phyloP scores from a whole-genome alignment of 1,140 invertebrate genomes.

The Cyclina sinensis region DNA sequence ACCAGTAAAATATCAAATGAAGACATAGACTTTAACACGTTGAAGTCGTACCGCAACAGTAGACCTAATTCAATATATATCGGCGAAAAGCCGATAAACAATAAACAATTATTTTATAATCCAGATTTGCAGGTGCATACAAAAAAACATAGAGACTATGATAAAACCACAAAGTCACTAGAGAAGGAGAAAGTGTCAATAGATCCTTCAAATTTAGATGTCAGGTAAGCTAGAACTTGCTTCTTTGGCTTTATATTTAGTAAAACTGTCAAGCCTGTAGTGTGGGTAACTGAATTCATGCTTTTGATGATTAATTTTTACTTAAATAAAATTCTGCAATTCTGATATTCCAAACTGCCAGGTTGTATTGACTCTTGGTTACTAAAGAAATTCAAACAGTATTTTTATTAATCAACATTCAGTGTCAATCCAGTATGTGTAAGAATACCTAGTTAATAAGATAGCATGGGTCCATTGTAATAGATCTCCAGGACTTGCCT shows the following conservation, averaged over 20 bases:
- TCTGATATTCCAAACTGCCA: too few relatives aligned
- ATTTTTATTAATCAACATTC: neutral
- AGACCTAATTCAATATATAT: conserved; percentile 68
- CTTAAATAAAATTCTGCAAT: too few relatives aligned
- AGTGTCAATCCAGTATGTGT: neutral
- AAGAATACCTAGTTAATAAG: neutral
- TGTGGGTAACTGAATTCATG: too few relatives aligned
- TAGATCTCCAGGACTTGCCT: neutral
- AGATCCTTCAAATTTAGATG: conserved; percentile 66
- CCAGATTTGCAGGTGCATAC: conserved; percentile 65
- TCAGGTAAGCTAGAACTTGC: conserved; percentile 33
- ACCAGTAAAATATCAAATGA: conserved; percentile 63
- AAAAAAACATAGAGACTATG: conserved; percentile 62
- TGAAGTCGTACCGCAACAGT: conserved; percentile 47
- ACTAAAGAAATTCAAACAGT: too few relatives aligned
- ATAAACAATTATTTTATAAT: conserved; percentile 73
- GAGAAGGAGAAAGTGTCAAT: conserved; percentile 72
- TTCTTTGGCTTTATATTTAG: neutral
- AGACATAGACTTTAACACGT: conserved; percentile 71
- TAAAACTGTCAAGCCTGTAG: too few relatives aligned
- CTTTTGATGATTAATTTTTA: too few relatives aligned
- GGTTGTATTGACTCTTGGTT: too few relatives aligned
- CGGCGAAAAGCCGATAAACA: conserved; percentile 70
- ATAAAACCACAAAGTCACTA: conserved; percentile 72
- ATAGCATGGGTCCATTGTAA: neutral